Base-by-base conservation (phyloP, 2,888 invertebrate genomes). In the Drosophila bunnanda region DNA sequence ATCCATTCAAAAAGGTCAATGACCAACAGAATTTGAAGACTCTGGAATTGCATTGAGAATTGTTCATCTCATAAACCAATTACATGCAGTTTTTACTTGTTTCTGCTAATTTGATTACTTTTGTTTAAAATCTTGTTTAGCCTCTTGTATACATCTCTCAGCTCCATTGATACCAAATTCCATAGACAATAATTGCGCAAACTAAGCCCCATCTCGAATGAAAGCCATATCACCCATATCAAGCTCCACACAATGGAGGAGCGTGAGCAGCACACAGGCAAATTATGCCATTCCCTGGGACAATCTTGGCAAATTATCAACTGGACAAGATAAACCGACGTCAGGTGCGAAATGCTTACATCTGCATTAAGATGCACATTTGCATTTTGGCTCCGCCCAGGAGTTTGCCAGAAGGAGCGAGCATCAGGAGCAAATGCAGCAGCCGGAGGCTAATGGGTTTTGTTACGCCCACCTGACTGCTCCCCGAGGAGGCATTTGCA, bases 321-420 rank as follows among this genome's bases (percentile, higher is more conserved):
- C 53, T 55, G 67, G 81, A 64, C 67, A 64, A 68, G 71, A 72
- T 73, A 73, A 73, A 53, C 71, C 74, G 44, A 57, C 74, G 65
- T 73, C 85, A 87, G 88, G 88, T 87, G 88, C 76, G 71, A 82
- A 87, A 55, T 82, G 85, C 79, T 87, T 75, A 68, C 79, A 74
- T 34, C 69, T 73, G 82, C 77, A 77, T 83, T 81, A 80, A 46
- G 67, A 75, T 61, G 58, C 71, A 64, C 70, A 70, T 72, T 70
- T 32, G 56, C 73, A 73, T 73, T 67, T 59, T 66, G 56, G 53
- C 36, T n/a, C 55, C 20, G 43, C 44, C 58, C 56, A 52, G 43
- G 54, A 60, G 57, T 76, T 67, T 60, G 54, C 44, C 75, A 73
- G 41, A 7, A 66, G 56, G 12, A 65, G 64, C 39, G 43, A 65